These are phyloP conservation scores for Cygnus buccinator DNA, from an alignment of 2,113 vertebrate species.

Conservation along the genomic window DNA sequence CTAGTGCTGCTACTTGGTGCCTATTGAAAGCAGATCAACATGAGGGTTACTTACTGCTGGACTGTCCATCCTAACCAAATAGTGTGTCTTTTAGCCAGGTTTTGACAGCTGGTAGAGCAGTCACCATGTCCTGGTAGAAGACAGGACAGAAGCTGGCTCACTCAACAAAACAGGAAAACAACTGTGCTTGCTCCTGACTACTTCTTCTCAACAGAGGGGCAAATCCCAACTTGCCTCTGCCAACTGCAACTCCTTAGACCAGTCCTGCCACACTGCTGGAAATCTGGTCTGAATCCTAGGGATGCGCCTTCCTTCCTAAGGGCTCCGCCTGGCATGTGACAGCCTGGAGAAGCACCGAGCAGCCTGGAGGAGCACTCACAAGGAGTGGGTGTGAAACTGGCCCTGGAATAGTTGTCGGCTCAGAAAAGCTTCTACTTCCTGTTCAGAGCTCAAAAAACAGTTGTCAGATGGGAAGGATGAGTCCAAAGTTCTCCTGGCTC, in stretches of 20 bases:
- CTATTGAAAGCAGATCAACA: not conserved
- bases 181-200: not conserved
- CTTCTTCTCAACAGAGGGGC: not conserved
- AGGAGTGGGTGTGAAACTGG: not conserved
- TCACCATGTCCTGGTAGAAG: not conserved
- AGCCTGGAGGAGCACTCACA: not conserved
- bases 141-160: not conserved
- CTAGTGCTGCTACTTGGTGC: not conserved
- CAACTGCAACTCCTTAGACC: not conserved
- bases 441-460: not conserved
- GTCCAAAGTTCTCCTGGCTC: not conserved
- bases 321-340: not conserved
- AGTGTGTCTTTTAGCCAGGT: not conserved
- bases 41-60: not conserved
- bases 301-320: not conserved
- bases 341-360: not conserved
- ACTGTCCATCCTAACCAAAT: not conserved
- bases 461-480: not conserved
- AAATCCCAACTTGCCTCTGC: slow-evolving; percentile 8
- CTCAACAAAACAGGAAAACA: not conserved
- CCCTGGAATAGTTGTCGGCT: not conserved
- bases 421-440: not conserved
- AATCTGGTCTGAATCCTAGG: not conserved
- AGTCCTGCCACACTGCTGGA: not conserved
- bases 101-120: not conserved